A percentile compares a stretch with the other conserved stretches of the same genome.
phyloP scores from a whole-genome alignment of 2,797 vertebrate species.

The Octomys mimax region DNA sequence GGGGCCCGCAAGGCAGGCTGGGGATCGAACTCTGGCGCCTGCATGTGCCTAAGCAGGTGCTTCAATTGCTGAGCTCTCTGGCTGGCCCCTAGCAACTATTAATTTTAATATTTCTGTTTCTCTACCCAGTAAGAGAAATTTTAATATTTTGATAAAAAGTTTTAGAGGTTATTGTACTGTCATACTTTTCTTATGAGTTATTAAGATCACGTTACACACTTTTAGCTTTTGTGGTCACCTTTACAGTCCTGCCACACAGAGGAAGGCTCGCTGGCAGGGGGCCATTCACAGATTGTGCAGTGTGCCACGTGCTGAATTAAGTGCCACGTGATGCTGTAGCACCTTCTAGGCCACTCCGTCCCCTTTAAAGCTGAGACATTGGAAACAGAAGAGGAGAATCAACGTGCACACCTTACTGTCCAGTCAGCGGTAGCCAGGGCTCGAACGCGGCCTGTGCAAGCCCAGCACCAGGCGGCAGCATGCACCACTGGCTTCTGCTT shows the following conservation, averaged over 20 bases:
- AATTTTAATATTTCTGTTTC: background rate
- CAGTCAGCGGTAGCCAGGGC: background rate
- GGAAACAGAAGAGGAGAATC: background rate
- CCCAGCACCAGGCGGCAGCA: background rate
- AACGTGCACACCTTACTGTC: background rate
- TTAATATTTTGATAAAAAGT: background rate
- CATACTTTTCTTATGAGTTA: background rate
- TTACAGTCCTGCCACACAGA: background rate
- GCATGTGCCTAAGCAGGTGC: too few species aligned
- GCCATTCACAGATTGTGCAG: background rate
- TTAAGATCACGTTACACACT: background rate
- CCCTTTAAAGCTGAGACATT: background rate
- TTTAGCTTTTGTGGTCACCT: background rate
- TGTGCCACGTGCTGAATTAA: background rate
- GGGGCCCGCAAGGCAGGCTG: too few species aligned
- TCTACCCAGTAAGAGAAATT: background rate
- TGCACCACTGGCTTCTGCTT: background rate
- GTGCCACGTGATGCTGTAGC: background rate
- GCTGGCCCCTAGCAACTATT: background rate
- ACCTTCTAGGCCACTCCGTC: background rate
- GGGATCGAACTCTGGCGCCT: too few species aligned
- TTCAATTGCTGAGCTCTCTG: too few species aligned
- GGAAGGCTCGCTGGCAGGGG: fast-evolving
- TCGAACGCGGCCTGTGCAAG: background rate
- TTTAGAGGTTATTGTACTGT: background rate